These are phyloP conservation scores for Tetrao urogallus DNA, from an alignment of 2,113 vertebrate species.

Conservation along the genomic window DNA sequence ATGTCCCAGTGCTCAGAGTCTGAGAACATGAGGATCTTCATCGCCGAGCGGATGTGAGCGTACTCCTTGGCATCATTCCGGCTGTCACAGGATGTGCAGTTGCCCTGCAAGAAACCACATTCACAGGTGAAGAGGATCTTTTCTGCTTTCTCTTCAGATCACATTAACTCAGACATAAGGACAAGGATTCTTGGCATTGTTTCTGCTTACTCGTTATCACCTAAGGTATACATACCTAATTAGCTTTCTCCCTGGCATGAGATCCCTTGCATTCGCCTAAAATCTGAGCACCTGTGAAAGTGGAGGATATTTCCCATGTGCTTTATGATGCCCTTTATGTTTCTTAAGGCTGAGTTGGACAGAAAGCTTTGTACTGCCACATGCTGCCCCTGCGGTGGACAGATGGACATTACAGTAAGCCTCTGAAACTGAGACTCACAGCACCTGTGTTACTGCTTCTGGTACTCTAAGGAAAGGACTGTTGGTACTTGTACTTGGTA, in stretches of 20 bases:
- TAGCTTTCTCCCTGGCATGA: not conserved
- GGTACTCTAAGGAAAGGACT: not conserved
- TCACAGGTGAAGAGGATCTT: not conserved
- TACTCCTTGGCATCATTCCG: slow-evolving; percentile 88
- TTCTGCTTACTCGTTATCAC: not conserved
- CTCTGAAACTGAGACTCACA: not conserved
- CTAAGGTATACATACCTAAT: not conserved
- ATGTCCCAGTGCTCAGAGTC: slow-evolving; percentile 92
- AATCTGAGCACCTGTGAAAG: not conserved
- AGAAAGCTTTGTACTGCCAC: not conserved
- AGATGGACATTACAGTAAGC: not conserved
- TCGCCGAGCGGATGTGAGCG: slow-evolving; percentile 88
- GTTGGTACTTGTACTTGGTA: not conserved
- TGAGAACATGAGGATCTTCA: slow-evolving; percentile 95
- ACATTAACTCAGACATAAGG: not conserved
- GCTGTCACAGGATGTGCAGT: slow-evolving; percentile 87
- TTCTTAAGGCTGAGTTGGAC: not conserved
- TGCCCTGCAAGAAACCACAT: slow-evolving; percentile 79
- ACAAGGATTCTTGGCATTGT: not conserved
- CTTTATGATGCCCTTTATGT: not conserved
- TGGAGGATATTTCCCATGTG: not conserved
- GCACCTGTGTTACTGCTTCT: not conserved
- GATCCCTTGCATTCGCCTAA: not conserved
- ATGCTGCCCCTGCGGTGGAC: not conserved
- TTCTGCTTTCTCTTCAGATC: not conserved